These are phyloP conservation scores for Pelvicachromis taeniatus DNA, from an alignment of 2,113 vertebrate genomes.

Conservation along the genomic window DNA sequence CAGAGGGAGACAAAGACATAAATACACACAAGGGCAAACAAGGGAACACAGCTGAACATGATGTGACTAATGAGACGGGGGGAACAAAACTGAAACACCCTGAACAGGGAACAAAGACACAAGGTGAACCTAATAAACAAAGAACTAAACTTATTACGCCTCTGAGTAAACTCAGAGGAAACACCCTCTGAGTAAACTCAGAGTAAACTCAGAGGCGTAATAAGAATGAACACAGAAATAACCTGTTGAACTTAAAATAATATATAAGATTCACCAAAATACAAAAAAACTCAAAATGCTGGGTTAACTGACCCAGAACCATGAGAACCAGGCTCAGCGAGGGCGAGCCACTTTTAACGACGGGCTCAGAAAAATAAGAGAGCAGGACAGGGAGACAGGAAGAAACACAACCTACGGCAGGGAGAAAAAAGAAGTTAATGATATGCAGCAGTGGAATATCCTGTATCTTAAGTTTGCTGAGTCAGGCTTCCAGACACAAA, in stretches of 20 bases:
- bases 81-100: neutral
- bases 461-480: fast-evolving
- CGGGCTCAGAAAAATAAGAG: neutral
- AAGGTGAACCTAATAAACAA: neutral
- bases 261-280: neutral
- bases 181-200: fast-evolving
- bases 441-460: neutral
- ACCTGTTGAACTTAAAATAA: neutral
- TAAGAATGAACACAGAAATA: neutral
- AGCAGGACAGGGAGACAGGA: neutral
- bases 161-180: fast-evolving
- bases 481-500: neutral
- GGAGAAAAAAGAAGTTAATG: neutral
- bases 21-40: neutral
- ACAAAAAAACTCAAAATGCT: neutral
- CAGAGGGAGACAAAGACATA: no score
- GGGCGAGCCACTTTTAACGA: neutral
- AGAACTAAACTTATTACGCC: neutral
- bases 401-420: neutral
- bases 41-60: neutral
- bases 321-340: fast-evolving
- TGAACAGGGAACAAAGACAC: neutral
- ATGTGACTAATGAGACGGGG: neutral
- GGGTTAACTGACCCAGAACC: neutral
- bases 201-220: neutral